Conservation (phyloP, 2,797 vertebrate genomes). For the Danio kyathit region DNA sequence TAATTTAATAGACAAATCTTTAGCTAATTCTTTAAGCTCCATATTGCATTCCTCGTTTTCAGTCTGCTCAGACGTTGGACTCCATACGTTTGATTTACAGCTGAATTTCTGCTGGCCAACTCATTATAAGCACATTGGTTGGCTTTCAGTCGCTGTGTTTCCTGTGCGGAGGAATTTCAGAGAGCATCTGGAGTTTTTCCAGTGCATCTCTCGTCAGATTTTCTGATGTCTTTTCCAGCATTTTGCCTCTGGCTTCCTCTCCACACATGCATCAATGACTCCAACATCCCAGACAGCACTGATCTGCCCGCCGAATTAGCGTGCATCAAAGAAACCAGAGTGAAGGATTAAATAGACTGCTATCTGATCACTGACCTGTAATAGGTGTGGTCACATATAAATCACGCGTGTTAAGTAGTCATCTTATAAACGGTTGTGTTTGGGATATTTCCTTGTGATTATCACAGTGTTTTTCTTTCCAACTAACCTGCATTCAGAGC, state of each 20-base stretch:
- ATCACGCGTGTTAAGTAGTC: neutral
- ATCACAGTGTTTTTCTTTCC: neutral
- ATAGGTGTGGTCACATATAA: neutral
- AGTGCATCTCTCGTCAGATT: constrained; percentile 14
- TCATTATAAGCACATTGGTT: constrained; percentile 12
- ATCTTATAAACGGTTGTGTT: neutral
- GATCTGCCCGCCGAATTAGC: neutral
- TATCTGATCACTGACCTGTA: constrained; percentile 8
- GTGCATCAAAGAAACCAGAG: constrained; percentile 14
- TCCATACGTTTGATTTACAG: constrained; percentile 5
- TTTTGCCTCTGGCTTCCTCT: neutral
- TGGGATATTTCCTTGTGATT: neutral
- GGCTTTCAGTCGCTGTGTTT: constrained; percentile 7
- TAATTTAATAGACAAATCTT: neutral
- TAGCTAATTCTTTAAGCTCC: neutral
- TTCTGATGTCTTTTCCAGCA: constrained; percentile 39
- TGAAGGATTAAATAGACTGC: neutral
- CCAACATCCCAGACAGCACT: neutral
- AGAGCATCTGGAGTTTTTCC: constrained; percentile 14
- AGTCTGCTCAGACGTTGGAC: neutral
- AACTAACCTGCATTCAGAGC: neutral
- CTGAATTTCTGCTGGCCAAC: neutral
- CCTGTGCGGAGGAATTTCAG: constrained; percentile 2
- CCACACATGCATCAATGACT: constrained; percentile 20
- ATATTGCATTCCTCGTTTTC: constrained; percentile 3